Base-by-base conservation (phyloP, 1,140 invertebrate genomes). In the Pantala flavescens region DNA sequence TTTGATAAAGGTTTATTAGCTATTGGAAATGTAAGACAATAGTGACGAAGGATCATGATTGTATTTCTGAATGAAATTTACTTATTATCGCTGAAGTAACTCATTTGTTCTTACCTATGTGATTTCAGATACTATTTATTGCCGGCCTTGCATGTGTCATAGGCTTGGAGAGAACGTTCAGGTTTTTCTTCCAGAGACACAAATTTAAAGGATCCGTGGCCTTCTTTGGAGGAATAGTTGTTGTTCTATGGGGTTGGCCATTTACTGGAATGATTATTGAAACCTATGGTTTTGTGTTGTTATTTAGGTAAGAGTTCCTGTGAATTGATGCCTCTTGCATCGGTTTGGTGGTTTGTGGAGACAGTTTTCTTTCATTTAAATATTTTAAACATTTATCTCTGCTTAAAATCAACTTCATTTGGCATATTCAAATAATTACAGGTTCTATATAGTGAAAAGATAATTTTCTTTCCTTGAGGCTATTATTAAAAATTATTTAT, bases 1-100 rank as follows among this genome's bases (percentile, higher is more conserved):
- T 99, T 99, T 87, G 98, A 99, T 83, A 98, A 96, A 85, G 98
- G 97, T 77, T 87, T 99, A 76, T 85, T 99, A 71, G 98, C 98
- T 14, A 97, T 99, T 81, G 98, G 98, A 82, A 99, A 99, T 90
- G 97, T 97, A 89, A 91, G 90, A 83, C 12, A 7, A 63, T 63
- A 63, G 12, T 16, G 5, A 36, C 9, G 28, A 9, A 5, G 77
- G n/a, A 23, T 19, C 70, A 70, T 43, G 19, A 23, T 24, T 24
- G 71, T 24, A 21, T 23, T 14, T 75, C 42, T 16, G 7, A 24
- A 76, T 71, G 49, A 36, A 23, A 49, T 24, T 49, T 21, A 42
- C 24, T n/a, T 36, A 23, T 75, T 73, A 55, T 74, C 70, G 71
- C 23, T 36, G 28, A 36, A 9, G 3, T 36, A 36, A 36, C 28